Evolutionary conservation across 2,113 vertebrate species (phyloP).

Genomic region (Tragelaphus scriptus): DNA sequence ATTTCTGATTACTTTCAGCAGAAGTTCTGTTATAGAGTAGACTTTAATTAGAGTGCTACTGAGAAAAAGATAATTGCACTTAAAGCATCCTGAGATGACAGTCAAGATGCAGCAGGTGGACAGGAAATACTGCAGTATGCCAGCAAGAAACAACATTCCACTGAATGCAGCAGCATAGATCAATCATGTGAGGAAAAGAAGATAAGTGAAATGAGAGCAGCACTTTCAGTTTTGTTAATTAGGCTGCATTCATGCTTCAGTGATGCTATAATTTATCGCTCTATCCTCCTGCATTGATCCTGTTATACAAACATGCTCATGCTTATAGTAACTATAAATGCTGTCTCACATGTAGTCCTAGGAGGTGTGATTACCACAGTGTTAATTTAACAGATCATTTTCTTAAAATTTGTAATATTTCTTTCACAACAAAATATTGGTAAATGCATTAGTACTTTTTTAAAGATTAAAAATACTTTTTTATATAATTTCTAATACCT

Average conservation of each 20-base stretch:
- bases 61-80: neutral
- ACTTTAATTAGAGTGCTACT: constrained; percentile 24
- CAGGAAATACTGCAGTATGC: neutral
- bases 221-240: constrained; percentile 35
- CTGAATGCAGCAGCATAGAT: neutral
- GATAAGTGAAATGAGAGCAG: neutral
- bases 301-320: neutral
- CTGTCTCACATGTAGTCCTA: neutral
- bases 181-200: neutral
- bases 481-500: neutral
- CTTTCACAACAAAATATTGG: neutral
- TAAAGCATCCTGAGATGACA: neutral
- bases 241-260: neutral
- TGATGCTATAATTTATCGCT: neutral
- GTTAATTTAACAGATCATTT: neutral
- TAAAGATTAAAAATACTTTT: neutral
- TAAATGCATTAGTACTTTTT: neutral
- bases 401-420: neutral
- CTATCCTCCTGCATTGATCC: neutral
- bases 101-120: constrained; percentile 14
- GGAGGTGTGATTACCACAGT: neutral
- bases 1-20: neutral
- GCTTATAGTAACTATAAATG: neutral
- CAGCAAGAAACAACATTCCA: neutral
- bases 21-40: neutral